These are phyloP conservation scores for Helogale parvula DNA, from an alignment of 2,113 vertebrate genomes.

Conservation along the genomic window DNA sequence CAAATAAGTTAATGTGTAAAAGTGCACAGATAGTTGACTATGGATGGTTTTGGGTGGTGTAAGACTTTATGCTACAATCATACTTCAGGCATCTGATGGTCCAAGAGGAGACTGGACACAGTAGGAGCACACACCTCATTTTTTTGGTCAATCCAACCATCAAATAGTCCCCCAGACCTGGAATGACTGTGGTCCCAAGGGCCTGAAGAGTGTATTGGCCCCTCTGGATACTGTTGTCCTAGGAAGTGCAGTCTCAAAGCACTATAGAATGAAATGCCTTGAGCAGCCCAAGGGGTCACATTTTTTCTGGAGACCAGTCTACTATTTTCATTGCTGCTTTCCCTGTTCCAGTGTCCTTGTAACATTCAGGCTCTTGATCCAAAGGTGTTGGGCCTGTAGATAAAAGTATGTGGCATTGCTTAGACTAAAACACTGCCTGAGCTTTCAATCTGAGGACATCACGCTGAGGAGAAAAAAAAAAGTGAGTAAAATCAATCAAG, in stretches of 20 bases:
- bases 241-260: background rate
- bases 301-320: background rate
- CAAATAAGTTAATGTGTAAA: background rate
- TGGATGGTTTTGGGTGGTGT: background rate
- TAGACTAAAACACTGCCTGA: background rate
- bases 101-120: background rate
- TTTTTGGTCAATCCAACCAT: background rate
- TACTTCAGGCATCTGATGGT: background rate
- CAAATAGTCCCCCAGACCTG: background rate
- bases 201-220: background rate
- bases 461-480: background rate
- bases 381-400: background rate
- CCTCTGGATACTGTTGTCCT: background rate
- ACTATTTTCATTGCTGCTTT: background rate
- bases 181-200: background rate
- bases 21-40: background rate
- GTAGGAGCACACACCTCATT: background rate
- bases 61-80: background rate
- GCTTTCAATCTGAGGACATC: background rate
- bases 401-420: background rate
- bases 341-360: background rate
- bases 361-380: background rate
- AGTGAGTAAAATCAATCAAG: background rate
- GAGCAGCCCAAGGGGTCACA: background rate
- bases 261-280: background rate